A percentile compares a stretch with the other conserved stretches of the same genome.
Evolutionary conservation across 2,113 vertebrate genomes (phyloP).

Genomic region (Alosa alosa): DNA sequence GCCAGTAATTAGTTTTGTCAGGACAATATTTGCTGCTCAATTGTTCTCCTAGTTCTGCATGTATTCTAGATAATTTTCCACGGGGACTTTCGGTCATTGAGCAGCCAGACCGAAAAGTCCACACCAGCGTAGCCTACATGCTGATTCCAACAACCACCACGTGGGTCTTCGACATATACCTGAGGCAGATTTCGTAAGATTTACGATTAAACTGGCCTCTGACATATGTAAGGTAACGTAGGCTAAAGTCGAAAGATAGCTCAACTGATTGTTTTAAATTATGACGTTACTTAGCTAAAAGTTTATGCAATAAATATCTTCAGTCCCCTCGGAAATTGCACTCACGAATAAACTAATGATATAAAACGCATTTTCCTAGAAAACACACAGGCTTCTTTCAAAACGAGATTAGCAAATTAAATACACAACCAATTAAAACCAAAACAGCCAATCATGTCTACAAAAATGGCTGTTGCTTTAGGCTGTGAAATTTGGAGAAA

Average conservation of each 20-base stretch:
- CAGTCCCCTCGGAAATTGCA: background rate
- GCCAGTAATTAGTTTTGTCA: background rate
- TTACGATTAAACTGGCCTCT: background rate
- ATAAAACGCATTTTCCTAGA: background rate
- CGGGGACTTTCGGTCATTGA: background rate
- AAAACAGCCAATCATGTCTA: constrained; percentile 74
- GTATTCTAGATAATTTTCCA: background rate
- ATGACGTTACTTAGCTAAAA: background rate
- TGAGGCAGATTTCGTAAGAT: background rate
- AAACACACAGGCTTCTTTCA: background rate
- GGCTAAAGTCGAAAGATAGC: background rate
- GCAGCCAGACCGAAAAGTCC: background rate
- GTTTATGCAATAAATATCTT: background rate
- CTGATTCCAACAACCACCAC: background rate
- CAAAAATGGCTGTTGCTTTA: constrained; percentile 70
- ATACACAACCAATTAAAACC: constrained; percentile 72
- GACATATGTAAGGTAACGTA: background rate
- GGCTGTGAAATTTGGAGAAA: constrained; percentile 66
- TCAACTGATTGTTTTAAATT: background rate
- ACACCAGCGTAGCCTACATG: too few species aligned
- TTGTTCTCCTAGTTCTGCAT: background rate
- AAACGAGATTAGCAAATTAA: constrained; percentile 69
- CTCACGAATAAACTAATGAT: background rate
- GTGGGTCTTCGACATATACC: background rate
- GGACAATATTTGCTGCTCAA: background rate